A percentile compares a stretch with the other conserved stretches of the same genome.
These are phyloP conservation scores for Ctenochaetus hawaiiensis DNA, from an alignment of 2,797 vertebrate species.

Conservation along the genomic window DNA sequence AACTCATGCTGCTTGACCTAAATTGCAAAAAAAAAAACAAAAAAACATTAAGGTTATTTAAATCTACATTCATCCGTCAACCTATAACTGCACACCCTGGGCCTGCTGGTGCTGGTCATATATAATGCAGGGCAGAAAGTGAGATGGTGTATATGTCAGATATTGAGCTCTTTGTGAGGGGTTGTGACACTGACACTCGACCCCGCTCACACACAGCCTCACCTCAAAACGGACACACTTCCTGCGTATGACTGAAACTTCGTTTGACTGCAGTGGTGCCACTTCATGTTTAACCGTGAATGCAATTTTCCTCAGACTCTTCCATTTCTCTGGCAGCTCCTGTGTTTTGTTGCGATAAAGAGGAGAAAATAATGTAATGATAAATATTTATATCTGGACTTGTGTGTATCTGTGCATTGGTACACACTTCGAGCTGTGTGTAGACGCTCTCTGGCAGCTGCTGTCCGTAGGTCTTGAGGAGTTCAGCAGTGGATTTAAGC, in stretches of 20 bases:
- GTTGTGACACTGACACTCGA: constrained; percentile 48
- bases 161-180: constrained; percentile 62
- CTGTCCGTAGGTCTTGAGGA: constrained; percentile 85
- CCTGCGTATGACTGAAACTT: constrained; percentile 91
- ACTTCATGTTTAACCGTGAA: constrained; percentile 90
- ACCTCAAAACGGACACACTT: constrained; percentile 93
- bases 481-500: constrained; percentile 83
- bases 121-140: constrained; percentile 74
- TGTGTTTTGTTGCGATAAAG: constrained; percentile 49
- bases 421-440: constrained; percentile 82
- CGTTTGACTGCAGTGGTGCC: constrained; percentile 88
- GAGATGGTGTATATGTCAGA: constrained; percentile 62
- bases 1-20: constrained; percentile 88
- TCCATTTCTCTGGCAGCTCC: constrained; percentile 90
- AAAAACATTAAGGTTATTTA: constrained; percentile 20
- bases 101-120: constrained; percentile 42
- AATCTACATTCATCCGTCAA: not conserved
- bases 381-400: not conserved
- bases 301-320: constrained; percentile 87
- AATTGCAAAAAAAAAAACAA: constrained; percentile 53
- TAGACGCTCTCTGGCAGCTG: constrained; percentile 84
- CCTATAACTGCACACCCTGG: not conserved
- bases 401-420: constrained; percentile 4
- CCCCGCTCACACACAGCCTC: constrained; percentile 61
- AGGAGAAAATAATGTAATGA: not conserved